A percentile compares a stretch with the other conserved stretches of the same genome.
These are phyloP conservation scores for Ascidia mentula DNA, from an alignment of 23 tunicate species.

Conservation along the genomic window DNA sequence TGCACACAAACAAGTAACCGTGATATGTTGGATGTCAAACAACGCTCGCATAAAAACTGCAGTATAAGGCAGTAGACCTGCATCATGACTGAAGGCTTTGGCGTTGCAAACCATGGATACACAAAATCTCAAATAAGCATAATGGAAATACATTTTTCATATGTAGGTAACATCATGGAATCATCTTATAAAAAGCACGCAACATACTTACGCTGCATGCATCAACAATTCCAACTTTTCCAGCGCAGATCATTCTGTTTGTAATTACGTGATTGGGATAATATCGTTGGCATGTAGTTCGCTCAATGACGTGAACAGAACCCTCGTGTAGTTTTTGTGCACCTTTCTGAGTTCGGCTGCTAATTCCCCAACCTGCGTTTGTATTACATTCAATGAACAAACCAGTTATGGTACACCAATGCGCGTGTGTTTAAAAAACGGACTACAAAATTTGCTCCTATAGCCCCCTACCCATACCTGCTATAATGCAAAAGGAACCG, in stretches of 20 bases:
- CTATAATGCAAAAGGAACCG: conserved; percentile 77
- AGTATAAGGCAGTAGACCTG: no score
- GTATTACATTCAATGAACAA: not conserved
- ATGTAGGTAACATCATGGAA: no score
- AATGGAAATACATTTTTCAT: no score
- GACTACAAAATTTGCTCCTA: not conserved
- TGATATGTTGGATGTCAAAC: not conserved
- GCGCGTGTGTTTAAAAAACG: not conserved
- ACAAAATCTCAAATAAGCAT: no score
- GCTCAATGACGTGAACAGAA: conserved; percentile 61
- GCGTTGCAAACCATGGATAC: no score
- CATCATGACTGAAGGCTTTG: no score
- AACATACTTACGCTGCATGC: conserved; percentile 83
- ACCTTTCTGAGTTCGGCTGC: conserved; percentile 39
- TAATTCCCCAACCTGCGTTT: conserved; percentile 71
- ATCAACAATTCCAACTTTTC: conserved; percentile 54
- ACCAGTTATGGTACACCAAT: no score
- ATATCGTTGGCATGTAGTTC: conserved; percentile 47
- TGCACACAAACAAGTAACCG: not conserved
- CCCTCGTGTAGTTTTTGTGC: conserved; percentile 74
- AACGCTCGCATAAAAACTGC: no score
- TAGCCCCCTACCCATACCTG: conserved; percentile 35
- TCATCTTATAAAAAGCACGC: no score
- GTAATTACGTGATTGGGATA: conserved; percentile 70
- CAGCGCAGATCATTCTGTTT: conserved; percentile 81